Conservation (phyloP, 2,888 invertebrate species). For the Dusona sp. region DNA sequence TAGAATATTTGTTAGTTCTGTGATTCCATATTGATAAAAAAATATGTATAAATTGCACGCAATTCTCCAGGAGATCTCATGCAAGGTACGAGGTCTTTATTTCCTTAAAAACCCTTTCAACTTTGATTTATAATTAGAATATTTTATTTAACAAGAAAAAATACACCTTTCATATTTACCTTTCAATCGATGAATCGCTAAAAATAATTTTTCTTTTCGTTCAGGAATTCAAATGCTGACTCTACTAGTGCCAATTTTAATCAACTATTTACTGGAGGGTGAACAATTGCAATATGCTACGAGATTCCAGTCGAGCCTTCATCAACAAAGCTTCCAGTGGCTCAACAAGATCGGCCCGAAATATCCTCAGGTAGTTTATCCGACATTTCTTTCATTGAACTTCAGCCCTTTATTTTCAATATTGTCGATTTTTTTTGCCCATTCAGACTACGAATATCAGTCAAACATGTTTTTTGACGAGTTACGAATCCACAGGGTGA, state of each 20-base stretch:
- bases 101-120: slow-evolving; percentile 21
- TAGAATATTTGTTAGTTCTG: slow-evolving; percentile 61
- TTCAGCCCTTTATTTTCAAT: slow-evolving; percentile 4
- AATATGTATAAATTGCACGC: slow-evolving; percentile 78
- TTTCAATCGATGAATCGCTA: slow-evolving; percentile 33
- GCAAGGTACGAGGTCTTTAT: slow-evolving; percentile 85
- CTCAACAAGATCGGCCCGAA: slow-evolving; percentile 96
- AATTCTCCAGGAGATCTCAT: slow-evolving; percentile 85
- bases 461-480: too few relatives aligned
- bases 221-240: slow-evolving; percentile 96
- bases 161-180: background rate
- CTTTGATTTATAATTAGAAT: background rate
- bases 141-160: background rate
- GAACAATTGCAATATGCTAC: slow-evolving; percentile 87
- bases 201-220: slow-evolving; percentile 28
- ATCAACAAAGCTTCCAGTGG: slow-evolving; percentile 95
- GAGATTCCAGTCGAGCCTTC: slow-evolving; percentile 90
- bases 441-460: too few relatives aligned
- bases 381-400: background rate
- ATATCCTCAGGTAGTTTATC: slow-evolving; percentile 90
- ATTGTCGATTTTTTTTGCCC: background rate
- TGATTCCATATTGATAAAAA: slow-evolving; percentile 54
- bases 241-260: slow-evolving; percentile 95
- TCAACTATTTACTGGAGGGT: slow-evolving; percentile 92
- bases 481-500: too few relatives aligned